Base-by-base conservation (phyloP, 30 jellyfish, hydroid and myxozoan genomes). In the Cassiopea xamachana region DNA sequence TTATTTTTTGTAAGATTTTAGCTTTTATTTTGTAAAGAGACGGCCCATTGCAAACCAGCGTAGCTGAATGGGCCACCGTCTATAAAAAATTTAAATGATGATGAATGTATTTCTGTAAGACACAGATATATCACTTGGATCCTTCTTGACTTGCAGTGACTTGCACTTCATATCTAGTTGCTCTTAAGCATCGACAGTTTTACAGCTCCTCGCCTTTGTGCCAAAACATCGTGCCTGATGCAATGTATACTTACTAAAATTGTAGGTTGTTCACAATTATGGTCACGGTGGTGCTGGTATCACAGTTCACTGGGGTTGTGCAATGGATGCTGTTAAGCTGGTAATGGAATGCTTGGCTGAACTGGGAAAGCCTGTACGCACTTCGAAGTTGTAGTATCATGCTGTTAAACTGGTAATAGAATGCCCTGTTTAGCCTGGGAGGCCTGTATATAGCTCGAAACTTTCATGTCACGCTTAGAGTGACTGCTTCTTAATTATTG, bases 231-330 rank as follows among this genome's bases (percentile, higher is more conserved):
- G 64, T 55, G 10, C 12, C 10, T 55, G 64, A 55, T 55, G 10
- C 7, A 10, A 3, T 55, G 12, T 10, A 0, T 10, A 3, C 12
- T 55, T 55, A 55, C 12, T 55, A 55, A 55, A 55, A 55, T 88
- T 89, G 18, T 45, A 96, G 99, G 96, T 96, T 1, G 88, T 96
- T 8, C 99, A 96, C 85, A 96, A 92, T 76, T 96, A 96, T 72
- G 99, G 99, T 14, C 98, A 90, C 60, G 99, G 99, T 1, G 99
- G 99, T 2, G 73, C 96, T 1, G 99, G 99, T 60, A 47, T 96
- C 89, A 92, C 99, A 12, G 71, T 92, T 46, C 93, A 79, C 64
- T 96, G 99, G 99, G 99, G 99, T 5, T 96, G 99, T 68, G 99
- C 99, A 46, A 50, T 73, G 51, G 99, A 96, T 50, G 93, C 96